A percentile compares a stretch with the other conserved stretches of the same genome.
Evolutionary conservation across 2,797 vertebrate genomes (phyloP).

Genomic region (Oceanodroma leucorhoa): DNA sequence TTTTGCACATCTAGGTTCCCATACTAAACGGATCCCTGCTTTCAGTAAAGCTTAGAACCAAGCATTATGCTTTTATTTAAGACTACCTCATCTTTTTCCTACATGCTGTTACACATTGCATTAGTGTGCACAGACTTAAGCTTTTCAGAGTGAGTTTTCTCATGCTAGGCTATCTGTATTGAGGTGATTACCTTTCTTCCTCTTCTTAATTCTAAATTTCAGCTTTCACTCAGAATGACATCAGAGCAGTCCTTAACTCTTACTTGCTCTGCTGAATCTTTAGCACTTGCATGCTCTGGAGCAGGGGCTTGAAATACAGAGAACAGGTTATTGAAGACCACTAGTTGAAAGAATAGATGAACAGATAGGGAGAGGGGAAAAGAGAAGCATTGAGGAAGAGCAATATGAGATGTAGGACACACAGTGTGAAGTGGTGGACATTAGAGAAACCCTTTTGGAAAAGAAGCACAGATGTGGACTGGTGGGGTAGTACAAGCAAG

Average conservation of each 20-base stretch:
- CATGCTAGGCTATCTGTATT: neutral
- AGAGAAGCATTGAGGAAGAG: neutral
- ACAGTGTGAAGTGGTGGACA: rapidly evolving
- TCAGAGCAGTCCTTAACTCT: neutral
- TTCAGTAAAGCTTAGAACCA: neutral
- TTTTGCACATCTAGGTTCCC: neutral
- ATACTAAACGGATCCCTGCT: neutral
- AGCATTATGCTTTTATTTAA: neutral
- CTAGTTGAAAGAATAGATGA: neutral
- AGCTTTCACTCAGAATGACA: neutral
- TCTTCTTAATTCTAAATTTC: neutral
- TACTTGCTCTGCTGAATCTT: neutral
- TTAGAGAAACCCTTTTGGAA: neutral
- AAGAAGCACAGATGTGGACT: neutral
- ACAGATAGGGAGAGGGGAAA: rapidly evolving
- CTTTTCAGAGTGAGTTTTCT: neutral
- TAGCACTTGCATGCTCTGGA: neutral
- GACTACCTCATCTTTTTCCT: neutral
- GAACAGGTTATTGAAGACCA: neutral
- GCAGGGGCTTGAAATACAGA: neutral
- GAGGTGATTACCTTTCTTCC: neutral
- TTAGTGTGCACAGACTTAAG: neutral
- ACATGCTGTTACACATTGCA: neutral
- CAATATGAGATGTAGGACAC: neutral
- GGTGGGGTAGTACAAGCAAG: neutral